A percentile compares a stretch with the other conserved stretches of the same genome.
These are phyloP conservation scores for Cladopsammia gracilis DNA, from an alignment of 64 coral and sea anemone species.

Conservation along the genomic window DNA sequence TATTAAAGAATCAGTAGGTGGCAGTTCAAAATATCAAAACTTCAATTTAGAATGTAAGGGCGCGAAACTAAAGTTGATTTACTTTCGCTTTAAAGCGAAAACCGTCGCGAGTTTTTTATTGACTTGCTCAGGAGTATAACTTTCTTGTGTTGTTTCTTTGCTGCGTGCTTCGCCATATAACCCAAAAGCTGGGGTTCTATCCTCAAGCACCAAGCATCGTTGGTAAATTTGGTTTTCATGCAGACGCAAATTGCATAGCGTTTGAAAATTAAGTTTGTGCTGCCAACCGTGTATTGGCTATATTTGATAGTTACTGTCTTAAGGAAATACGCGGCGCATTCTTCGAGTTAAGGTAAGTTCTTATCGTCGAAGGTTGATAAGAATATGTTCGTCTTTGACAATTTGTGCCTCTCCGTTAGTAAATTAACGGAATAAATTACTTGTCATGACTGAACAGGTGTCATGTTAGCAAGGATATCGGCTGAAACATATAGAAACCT, in stretches of 20 bases:
- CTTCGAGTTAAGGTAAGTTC: neutral
- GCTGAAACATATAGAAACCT: too few relatives aligned
- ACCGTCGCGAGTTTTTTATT: too few relatives aligned
- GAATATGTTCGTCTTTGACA: neutral
- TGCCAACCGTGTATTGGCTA: neutral
- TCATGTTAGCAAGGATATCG: too few relatives aligned
- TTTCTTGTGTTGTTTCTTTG: too few relatives aligned
- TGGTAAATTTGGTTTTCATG: neutral
- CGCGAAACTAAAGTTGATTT: neutral
- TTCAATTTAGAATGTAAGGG: neutral
- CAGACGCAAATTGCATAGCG: neutral
- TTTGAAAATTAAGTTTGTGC: too few relatives aligned
- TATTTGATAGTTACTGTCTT: neutral
- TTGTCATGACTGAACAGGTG: too few relatives aligned
- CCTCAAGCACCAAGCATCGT: neutral
- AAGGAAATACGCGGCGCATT: neutral
- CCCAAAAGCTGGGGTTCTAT: too few relatives aligned
- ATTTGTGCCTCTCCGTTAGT: neutral
- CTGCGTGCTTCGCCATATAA: too few relatives aligned
- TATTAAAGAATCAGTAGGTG: slow-evolving; percentile 8
- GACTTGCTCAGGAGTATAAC: too few relatives aligned
- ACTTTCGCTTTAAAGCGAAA: neutral
- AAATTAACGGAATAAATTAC: neutral
- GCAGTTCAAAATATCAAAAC: slow-evolving; percentile 10
- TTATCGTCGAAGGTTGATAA: neutral